Conservation (phyloP, 2,113 vertebrate genomes). For the Struthidea cinerea region DNA sequence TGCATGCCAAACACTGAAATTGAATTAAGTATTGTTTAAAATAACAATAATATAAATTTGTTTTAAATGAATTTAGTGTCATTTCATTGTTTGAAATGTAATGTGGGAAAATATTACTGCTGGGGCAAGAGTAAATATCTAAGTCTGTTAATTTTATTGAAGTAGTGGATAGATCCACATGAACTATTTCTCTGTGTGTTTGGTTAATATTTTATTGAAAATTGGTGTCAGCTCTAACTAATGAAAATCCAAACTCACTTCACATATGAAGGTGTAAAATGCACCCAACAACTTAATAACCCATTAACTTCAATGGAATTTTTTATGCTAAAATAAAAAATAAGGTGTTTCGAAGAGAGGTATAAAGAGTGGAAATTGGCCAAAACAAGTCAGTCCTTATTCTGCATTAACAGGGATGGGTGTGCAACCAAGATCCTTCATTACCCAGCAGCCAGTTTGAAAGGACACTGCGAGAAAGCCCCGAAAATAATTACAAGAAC, state of each 20-base stretch:
- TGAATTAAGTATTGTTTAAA: constrained; percentile 81
- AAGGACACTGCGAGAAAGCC: neutral
- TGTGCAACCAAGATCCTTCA: neutral
- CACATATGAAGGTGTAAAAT: constrained; percentile 60
- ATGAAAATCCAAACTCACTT: constrained; percentile 67
- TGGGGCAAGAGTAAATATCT: constrained; percentile 73
- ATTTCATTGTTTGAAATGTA: constrained; percentile 79
- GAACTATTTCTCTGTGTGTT: constrained; percentile 74
- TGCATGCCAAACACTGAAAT: constrained; percentile 76
- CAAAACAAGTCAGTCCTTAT: neutral
- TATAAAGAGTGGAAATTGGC: neutral
- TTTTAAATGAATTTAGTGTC: constrained; percentile 80
- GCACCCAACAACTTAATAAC: constrained; percentile 75
- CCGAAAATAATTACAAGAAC: neutral
- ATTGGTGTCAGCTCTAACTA: constrained; percentile 74
- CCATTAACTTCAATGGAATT: constrained; percentile 11
- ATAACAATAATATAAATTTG: constrained; percentile 78
- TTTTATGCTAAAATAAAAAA: neutral
- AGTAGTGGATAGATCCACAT: constrained; percentile 73
- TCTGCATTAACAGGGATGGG: neutral
- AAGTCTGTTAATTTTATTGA: constrained; percentile 78
- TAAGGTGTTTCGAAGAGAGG: neutral
- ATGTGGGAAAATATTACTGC: constrained; percentile 70
- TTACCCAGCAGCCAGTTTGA: neutral
- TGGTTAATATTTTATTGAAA: constrained; percentile 80